Evolutionary conservation across 2,113 vertebrate species (phyloP), one percentile per base, ranked within the genome.

Genomic region (Platanista minor): DNA sequence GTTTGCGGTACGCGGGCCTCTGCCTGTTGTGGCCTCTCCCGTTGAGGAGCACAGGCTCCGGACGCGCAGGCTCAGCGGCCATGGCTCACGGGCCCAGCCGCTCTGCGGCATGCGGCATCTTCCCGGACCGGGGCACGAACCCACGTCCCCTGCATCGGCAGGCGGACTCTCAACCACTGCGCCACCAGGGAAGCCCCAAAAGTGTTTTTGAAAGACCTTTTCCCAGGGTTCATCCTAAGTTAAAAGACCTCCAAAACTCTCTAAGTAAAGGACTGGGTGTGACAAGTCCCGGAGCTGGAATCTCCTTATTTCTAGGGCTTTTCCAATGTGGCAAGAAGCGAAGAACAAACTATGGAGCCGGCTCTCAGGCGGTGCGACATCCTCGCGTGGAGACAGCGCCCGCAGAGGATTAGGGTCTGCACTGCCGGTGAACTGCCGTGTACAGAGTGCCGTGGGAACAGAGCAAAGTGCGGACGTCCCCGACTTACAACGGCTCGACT

Each of bases 191-290:
- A n/a, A n/a, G n/a, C n/a, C n/a, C n/a, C n/a, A n/a, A n/a, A n/a
- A n/a, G n/a, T n/a, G n/a, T n/a, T n/a, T n/a, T 82, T 61, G 7
- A 54, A 85, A 88, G 71, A 61, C 61, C 71, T 90, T 81, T 93
- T 23, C 54, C 59, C 41, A 74, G 36, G 18, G 20, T 39, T 95
- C 54, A 92, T 33, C 18, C 46, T 64, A 77, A 71, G 8, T 78
- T 92, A 82, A 90, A 93, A 69, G 33, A 92, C 66, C 36, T 96
- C 33, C 59, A 90, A 96, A 66, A 57, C 3, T 23, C 74, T 75
- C 21, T 69, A 78, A 33, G 61, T 31, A 66, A 91, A 97, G n/a
- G 18, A 29, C 2, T 72, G 20, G 59, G 71, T 27, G 36, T 31
- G 11, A 46, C 39, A 71, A 49, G 71, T 14, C 52, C 57, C n/a